Evolutionary conservation across 2,888 invertebrate species (phyloP), one percentile per base, ranked within the genome.

Genomic region (Platerodrilus igneus): DNA sequence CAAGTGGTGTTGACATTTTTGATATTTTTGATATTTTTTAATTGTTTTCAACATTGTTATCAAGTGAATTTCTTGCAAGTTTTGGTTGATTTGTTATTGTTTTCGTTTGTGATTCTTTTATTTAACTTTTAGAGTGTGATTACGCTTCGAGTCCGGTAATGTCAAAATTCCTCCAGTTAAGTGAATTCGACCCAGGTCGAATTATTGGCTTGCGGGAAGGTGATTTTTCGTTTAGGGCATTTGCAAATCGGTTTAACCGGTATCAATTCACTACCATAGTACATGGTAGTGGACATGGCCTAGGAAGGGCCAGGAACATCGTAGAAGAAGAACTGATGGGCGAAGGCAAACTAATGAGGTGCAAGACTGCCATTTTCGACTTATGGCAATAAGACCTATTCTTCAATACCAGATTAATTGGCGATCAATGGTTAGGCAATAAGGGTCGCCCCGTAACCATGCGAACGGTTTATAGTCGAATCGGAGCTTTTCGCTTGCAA

Each of bases 141-240:
- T 26, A 13, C 13, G 26, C 26, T 13, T 3, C 10, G 26, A 26
- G 14, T 26, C 10, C 13, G 26, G 26, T 14, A 26, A 13, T 10
- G 26, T 7, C 4, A 13, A 25, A 34, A 23, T 23, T 23, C 20
- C 33, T 7, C 22, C 33, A 33, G 15, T 22, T 21, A 3, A 33
- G 22, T 22, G 33, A 33, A 33, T 33, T 22, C 14, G 19, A 34
- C 15, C 14, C 16, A 22, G 25, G 23, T 17, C 34, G 27, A 27
- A 27, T 20, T 27, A 14, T 27, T 35, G 35, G 19, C 19, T 27
- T 35, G 15, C 19, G 10, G 8, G 28, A 30, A 30, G 35, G 26
- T 26, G 22, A 25, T 37, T 37, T 17, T 30, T 37, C 25, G 19
- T 29, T 30, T 23, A 37, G 8, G 15, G 25, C 29, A 23, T 17